These are phyloP conservation scores for Leptosomus discolor DNA, from an alignment of 2,113 vertebrate genomes.

Conservation along the genomic window DNA sequence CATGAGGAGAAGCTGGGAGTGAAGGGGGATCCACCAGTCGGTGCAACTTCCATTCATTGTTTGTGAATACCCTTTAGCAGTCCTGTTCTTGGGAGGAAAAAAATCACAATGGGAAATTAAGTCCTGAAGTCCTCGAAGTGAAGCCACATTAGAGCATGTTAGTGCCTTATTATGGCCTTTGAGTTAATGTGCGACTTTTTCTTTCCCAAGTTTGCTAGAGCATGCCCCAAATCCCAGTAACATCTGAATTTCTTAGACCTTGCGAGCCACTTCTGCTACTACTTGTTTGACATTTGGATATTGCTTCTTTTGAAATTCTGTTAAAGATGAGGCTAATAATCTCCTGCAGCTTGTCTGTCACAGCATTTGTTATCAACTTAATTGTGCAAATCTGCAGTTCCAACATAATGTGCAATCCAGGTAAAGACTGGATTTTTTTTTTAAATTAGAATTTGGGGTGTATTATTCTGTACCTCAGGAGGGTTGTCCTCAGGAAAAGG, in stretches of 20 bases:
- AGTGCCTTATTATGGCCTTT: neutral
- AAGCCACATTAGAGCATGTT: neutral
- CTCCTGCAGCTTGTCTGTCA: neutral
- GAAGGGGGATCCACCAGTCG: neutral
- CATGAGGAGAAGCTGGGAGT: neutral
- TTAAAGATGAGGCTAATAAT: neutral
- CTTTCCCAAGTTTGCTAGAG: neutral
- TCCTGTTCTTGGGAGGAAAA: neutral
- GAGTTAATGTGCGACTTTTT: fast-evolving
- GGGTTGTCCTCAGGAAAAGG: neutral
- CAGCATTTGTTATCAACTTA: neutral
- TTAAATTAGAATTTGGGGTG: neutral
- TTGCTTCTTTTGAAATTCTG: neutral
- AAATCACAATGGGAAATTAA: neutral
- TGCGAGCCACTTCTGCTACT: neutral
- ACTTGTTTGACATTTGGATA: neutral
- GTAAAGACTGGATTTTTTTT: neutral
- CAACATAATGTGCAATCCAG: neutral
- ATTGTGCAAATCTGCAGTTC: neutral
- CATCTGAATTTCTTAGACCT: neutral
- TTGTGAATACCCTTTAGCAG: neutral
- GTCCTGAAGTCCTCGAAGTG: neutral
- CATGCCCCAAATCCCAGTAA: neutral
- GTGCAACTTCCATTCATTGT: neutral
- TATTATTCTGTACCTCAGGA: neutral